Evolutionary conservation across 2,797 vertebrate genomes (phyloP), one percentile per base, ranked within the genome.

Genomic region (Hydrophis major): DNA sequence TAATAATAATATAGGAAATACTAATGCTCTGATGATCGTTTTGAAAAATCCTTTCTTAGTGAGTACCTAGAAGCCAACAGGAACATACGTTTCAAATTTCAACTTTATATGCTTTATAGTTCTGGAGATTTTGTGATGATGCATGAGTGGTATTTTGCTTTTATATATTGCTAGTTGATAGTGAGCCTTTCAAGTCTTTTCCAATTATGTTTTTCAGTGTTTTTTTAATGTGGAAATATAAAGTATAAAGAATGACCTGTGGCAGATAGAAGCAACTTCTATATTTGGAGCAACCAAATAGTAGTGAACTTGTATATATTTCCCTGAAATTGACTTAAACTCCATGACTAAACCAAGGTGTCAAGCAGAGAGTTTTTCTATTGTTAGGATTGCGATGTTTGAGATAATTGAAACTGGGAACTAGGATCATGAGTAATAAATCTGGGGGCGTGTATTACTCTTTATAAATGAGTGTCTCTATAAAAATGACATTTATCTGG

Each of bases 171-270:
- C 89, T 20, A 28, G 37, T 60, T 32, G 47, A n/a, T n/a, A 92
- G 27, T n/a, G 57, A 89, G 37, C 53, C 89, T 74, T 94, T 91
- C 90, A 86, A 63, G 66, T 63, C 50, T 86, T 92, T 78, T 8
- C 53, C 86, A 10, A 27, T 57, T 91, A 59, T 83, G 37, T 59
- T 91, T 59, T 3, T 8, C 78, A 0, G 61, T 57, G 57, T n/a
- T 25, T 7, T 57, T 59, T 87, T 89, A 59, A 1, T 0, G 0
- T 0, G 18, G 18, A 18, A n/a, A 8, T 11, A 2, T 0, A 0
- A 93, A 93, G 7, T 27, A 32, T 32, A 32, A 32, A 32, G 28
- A 88, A 60, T 3, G 63, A 14, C 56, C 42, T 59, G 12, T 0
- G 6, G 8, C 92, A 0, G 4, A 16, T 86, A 87, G 42, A 14